These are phyloP conservation scores for Acyrthosiphon pisum DNA, from an alignment of 1,140 invertebrate genomes.

Conservation along the genomic window DNA sequence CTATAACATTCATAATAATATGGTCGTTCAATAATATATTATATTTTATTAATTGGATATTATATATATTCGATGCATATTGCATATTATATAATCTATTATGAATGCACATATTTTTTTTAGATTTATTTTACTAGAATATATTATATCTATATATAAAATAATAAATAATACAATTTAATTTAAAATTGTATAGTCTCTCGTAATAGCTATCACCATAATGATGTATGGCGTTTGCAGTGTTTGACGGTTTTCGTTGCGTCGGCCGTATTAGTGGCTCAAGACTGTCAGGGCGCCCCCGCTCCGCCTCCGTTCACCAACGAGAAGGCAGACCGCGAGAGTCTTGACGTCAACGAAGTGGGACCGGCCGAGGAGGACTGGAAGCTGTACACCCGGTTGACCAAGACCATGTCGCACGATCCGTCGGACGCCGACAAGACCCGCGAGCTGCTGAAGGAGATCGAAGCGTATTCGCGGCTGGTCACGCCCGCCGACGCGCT, in stretches of 20 bases:
- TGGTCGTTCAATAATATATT: too few relatives aligned
- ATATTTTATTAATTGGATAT: too few relatives aligned
- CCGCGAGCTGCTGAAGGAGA: slow-evolving; percentile 24
- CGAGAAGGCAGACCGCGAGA: background rate
- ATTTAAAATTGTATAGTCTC: too few relatives aligned
- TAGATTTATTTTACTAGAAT: background rate
- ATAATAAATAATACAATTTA: too few relatives aligned
- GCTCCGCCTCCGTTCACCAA: background rate
- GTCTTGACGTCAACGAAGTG: background rate
- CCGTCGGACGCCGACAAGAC: slow-evolving; percentile 5
- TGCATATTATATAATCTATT: background rate
- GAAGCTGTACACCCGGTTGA: slow-evolving; percentile 17
- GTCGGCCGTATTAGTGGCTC: background rate
- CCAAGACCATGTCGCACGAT: background rate
- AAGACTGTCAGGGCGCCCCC: background rate
- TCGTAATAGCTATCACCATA: too few relatives aligned
- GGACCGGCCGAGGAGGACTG: slow-evolving; percentile 25
- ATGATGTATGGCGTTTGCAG: background rate
- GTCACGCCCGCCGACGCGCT: background rate
- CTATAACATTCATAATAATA: too few relatives aligned
- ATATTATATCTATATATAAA: background rate
- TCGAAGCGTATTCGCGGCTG: slow-evolving; percentile 14
- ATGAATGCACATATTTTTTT: background rate
- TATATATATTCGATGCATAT: background rate
- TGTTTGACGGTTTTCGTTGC: background rate